Base-by-base conservation (phyloP, 2,113 vertebrate species). In the Motacilla alba region DNA sequence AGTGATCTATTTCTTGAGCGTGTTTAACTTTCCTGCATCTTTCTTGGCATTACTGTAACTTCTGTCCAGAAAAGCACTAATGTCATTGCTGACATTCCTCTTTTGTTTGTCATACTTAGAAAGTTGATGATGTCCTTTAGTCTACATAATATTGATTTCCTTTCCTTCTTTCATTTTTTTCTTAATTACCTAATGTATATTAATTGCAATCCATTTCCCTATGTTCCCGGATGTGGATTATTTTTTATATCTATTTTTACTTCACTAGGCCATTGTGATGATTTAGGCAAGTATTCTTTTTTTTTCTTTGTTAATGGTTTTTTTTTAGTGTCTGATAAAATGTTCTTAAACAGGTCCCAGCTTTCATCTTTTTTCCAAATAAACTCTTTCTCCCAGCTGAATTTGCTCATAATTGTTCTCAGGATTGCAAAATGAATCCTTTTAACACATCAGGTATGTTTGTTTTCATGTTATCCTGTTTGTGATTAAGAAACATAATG, bases 361-460 rank as follows among this genome's bases (percentile, higher is more conserved):
- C 64, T 94, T 95, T 92, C 83, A 88, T 83, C 72, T 86, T 95
- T 93, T 75, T 78, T 44, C 60, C 12, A 81, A 74, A 67, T 81
- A 81, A 88, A 80, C 59, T 83, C 15, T 78, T 93, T 86, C 80
- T 91, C 60, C 60, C 52, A 64, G 60, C 33, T 75, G 86, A 91
- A 91, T 96, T 95, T 83, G 17, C 41, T 92, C 30, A 4, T 78
- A 86, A 90, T 78, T 89, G 59, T 93, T 95, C 27, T 77, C 30
- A 39, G 37, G 49, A 83, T 94, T 94, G 50, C 72, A 80, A 92
- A 95, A 87, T 68, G 13, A 93, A 62, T 68, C 33, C 26, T 93
- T 91, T 87, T 89, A 90, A 87, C 52, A 43, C 49, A 64, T 66
- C 43, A 95, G 86, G 86, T 92, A 52, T 84, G 72, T 89, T 95